A percentile compares a stretch with the other conserved stretches of the same genome.
Conservation (phyloP, 2,888 invertebrate species). For the Cyaniris semiargus region DNA sequence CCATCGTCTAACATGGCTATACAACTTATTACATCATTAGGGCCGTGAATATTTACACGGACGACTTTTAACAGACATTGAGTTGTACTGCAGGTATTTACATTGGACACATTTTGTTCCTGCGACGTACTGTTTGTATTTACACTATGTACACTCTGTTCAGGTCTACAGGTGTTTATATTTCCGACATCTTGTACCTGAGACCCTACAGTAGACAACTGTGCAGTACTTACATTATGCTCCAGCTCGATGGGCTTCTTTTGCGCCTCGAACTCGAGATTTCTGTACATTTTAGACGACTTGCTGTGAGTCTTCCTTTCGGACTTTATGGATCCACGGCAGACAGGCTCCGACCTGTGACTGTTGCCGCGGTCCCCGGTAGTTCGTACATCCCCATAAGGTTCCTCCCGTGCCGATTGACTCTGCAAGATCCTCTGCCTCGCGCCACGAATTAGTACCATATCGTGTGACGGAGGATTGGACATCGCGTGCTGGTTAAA, state of each 20-base stretch:
- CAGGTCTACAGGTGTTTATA: slow-evolving; percentile 4
- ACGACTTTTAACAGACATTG: slow-evolving; percentile 21
- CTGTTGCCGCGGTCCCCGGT: not conserved
- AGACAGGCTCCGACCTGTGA: slow-evolving; percentile 16
- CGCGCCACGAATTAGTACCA: slow-evolving; percentile 8
- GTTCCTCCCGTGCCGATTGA: slow-evolving; percentile 5
- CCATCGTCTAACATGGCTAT: not conserved
- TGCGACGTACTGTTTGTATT: too few species aligned
- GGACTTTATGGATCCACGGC: not conserved
- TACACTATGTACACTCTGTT: too few species aligned
- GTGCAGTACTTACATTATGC: slow-evolving; percentile 21
- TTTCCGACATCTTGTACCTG: not conserved
- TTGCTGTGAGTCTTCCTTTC: too few species aligned
- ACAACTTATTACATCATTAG: not conserved
- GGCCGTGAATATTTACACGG: slow-evolving; percentile 18
- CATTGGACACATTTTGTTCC: slow-evolving; percentile 14
- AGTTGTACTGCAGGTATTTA: slow-evolving; percentile 14
- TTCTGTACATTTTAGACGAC: too few species aligned
- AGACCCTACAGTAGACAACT: slow-evolving; percentile 6
- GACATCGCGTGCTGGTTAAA: too few species aligned
- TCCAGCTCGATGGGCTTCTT: too few species aligned
- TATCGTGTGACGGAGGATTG: too few species aligned
- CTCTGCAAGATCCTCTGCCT: slow-evolving; percentile 1
- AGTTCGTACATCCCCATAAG: slow-evolving; percentile 1
- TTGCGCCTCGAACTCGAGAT: too few species aligned